Conservation (phyloP, 2,797 vertebrate species). For the Neosalanx taihuensis region DNA sequence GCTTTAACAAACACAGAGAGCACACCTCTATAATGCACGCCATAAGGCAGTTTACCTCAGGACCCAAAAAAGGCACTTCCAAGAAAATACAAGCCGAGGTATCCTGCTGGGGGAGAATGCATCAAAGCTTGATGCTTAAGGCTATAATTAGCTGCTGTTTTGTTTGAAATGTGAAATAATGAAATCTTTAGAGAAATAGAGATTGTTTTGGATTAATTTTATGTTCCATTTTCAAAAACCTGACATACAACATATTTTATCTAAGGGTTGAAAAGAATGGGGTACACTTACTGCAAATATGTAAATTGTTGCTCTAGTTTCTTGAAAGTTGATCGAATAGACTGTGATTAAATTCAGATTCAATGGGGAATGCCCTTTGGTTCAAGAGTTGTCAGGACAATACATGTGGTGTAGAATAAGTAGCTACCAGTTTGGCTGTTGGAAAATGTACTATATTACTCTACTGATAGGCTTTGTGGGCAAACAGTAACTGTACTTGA, state of each 20-base stretch:
- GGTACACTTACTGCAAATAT: too few species aligned
- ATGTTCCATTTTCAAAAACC: conserved; percentile 15
- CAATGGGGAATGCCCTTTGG: too few species aligned
- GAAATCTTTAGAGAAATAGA: conserved; percentile 61
- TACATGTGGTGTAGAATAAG: too few species aligned
- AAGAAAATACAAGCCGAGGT: conserved; percentile 67
- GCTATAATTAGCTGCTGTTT: conserved; percentile 74
- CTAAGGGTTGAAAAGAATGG: conserved; percentile 11
- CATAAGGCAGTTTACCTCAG: conserved; percentile 69
- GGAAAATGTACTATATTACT: conserved; percentile 35
- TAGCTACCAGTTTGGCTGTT: conserved; percentile 20
- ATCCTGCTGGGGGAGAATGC: conserved; percentile 68
- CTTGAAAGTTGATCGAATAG: too few species aligned
- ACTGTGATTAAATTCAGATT: too few species aligned
- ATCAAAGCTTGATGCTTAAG: conserved; percentile 74
- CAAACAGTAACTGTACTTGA: conserved; percentile 83
- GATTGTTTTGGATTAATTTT: conserved; percentile 59
- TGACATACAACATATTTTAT: conserved; percentile 1
- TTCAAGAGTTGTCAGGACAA: too few species aligned
- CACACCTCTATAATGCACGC: conserved; percentile 51
- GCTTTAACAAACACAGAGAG: conserved; percentile 17
- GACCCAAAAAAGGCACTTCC: conserved; percentile 71
- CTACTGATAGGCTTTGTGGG: conserved; percentile 39
- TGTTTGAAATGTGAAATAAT: conserved; percentile 68
- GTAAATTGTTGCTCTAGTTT: too few species aligned